Base-by-base conservation (phyloP, 1,140 invertebrate genomes). In the Pemphigus obesinymphae region DNA sequence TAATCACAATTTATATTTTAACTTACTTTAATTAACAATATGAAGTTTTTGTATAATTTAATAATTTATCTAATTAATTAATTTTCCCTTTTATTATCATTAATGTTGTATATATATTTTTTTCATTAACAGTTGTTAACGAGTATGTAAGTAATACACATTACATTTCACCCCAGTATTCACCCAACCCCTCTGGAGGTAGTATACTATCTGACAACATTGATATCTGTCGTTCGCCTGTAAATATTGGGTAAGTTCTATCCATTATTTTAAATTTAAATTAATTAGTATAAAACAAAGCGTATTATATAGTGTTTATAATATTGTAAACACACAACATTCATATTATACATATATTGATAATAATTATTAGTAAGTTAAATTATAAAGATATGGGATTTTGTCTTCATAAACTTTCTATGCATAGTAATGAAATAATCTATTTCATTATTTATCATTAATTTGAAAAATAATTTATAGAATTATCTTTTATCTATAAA, bases 191-290 rank as follows among this genome's bases (percentile, higher is more conserved):
- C 78, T 86, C 88, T 72, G 89, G 88, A 83, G 89, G 89, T 50
- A 87, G 87, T 75, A 90, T 90, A 87, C 88, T 91, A 73, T 91
- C 93, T 73, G 96, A 97, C 87, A 97, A 97, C 88, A 91, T 97
- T 82, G 94, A 94, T 85, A 93, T 97, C 83, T 93, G 94, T 83
- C 89, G 92, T 82, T 92, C 92, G 85, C 87, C 89, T 40, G 90
- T 96, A 68, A 93, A 95, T 86, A 94, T 95, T 87, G 95, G 95
- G 95, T 97, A 90, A 90, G 93, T 89, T n/a, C 34, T 70, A 17
- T 48, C 3, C n/a, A 6, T 45, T 45, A 45, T 31, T 31, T 50
- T 73, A 13, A 31, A 31, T 50, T 34, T 63, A 20, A 31, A 70
- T 26, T 26, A 45, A 45, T 70, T 7, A 45, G n/a, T 23, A 20